These are phyloP conservation scores for Megastigmus dorsalis DNA, from an alignment of 2,888 invertebrate genomes.

Conservation along the genomic window DNA sequence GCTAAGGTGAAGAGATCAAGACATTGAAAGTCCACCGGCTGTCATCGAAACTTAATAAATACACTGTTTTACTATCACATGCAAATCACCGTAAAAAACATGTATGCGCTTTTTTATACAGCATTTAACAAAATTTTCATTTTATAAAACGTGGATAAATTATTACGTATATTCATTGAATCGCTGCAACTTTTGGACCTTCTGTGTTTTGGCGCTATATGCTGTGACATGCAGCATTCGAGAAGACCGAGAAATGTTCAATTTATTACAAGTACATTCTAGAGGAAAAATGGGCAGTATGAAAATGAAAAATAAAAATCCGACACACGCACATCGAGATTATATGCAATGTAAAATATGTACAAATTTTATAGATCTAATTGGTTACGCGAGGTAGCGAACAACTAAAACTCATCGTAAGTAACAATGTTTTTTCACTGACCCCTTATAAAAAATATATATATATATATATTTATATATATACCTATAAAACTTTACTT, in stretches of 20 bases:
- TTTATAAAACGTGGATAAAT: slow-evolving; percentile 19
- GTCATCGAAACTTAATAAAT: slow-evolving; percentile 44
- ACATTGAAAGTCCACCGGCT: slow-evolving; percentile 46
- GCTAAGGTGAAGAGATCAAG: slow-evolving; percentile 49
- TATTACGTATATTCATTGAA: slow-evolving; percentile 5
- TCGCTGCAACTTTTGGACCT: slow-evolving; percentile 31
- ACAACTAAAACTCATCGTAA: slow-evolving; percentile 28
- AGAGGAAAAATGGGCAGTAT: slow-evolving; percentile 28
- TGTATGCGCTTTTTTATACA: slow-evolving; percentile 10
- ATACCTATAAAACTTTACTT: slow-evolving; percentile 62
- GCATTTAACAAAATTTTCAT: slow-evolving; percentile 14
- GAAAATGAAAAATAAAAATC: slow-evolving; percentile 53
- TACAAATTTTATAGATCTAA: slow-evolving; percentile 48
- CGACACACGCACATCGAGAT: slow-evolving; percentile 40
- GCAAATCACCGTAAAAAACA: slow-evolving; percentile 26
- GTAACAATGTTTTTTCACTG: slow-evolving; percentile 29
- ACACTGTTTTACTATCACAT: slow-evolving; percentile 35
- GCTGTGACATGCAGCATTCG: slow-evolving; percentile 4
- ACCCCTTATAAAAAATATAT: slow-evolving; percentile 61
- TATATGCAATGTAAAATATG: slow-evolving; percentile 49
- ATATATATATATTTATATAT: slow-evolving; percentile 56
- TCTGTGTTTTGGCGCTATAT: slow-evolving; percentile 23
- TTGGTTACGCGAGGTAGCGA: slow-evolving; percentile 22
- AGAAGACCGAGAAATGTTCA: slow-evolving; percentile 9
- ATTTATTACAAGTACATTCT: slow-evolving; percentile 14